phyloP scores from a whole-genome alignment of 30 jellyfish, hydroid and myxozoan genomes.

The Aurelia coerulea region DNA sequence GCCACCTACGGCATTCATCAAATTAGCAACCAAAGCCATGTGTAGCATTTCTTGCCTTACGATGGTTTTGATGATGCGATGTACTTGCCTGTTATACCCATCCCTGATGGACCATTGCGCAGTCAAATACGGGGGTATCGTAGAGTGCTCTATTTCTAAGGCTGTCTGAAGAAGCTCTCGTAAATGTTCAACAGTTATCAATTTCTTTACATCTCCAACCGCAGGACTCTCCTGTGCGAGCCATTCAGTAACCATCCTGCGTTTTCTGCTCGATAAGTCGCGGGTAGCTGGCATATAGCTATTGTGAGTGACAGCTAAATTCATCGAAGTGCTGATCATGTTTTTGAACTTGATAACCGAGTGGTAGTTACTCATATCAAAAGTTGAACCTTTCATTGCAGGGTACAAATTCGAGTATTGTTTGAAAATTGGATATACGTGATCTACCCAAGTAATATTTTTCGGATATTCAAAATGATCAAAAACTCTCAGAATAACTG shows the following conservation, averaged over 20 bases:
- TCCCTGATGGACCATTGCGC: constrained; percentile 66
- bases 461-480: constrained; percentile 38
- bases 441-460: constrained; percentile 59
- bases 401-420: constrained; percentile 65
- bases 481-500: constrained; percentile 12
- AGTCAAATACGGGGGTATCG: constrained; percentile 62
- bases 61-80: constrained; percentile 39
- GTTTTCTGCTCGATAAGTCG: constrained; percentile 56
- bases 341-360: constrained; percentile 40
- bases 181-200: constrained; percentile 27
- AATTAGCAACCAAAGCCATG: constrained; percentile 59
- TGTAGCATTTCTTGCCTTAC: constrained; percentile 68
- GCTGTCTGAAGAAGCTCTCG: constrained; percentile 54
- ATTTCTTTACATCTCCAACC: constrained; percentile 30
- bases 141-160: constrained; percentile 56
- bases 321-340: constrained; percentile 30
- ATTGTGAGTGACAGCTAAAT: constrained; percentile 32
- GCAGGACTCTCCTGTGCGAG: constrained; percentile 37
- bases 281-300: constrained; percentile 68
- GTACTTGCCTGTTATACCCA: constrained; percentile 48
- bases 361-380: constrained; percentile 45
- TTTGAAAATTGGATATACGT: constrained; percentile 43
- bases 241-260: constrained; percentile 58
- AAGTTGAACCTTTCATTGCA: constrained; percentile 37
- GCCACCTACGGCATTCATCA: constrained; percentile 66